Conservation (phyloP, 2,113 vertebrate species). For the Paedocypris sp. region DNA sequence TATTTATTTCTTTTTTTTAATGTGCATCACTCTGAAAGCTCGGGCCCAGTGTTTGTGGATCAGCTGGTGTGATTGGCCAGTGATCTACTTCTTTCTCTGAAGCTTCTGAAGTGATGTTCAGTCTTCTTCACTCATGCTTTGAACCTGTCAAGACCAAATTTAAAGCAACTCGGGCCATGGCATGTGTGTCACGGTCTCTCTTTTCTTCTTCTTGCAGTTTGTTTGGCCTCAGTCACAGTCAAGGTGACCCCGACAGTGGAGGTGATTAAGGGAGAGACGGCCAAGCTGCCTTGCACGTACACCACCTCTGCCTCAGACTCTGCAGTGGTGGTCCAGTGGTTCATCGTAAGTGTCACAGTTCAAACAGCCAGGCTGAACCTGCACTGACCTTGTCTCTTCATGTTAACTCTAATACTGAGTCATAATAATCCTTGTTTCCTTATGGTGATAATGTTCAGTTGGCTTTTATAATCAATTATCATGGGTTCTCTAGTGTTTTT, state of each 20-base stretch:
- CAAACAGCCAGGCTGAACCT: too few species aligned
- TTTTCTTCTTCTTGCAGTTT: constrained; percentile 44
- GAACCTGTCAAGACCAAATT: not conserved
- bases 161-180: not conserved
- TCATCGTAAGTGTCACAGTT: constrained; percentile 72
- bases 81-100: too few species aligned
- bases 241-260: constrained; percentile 49
- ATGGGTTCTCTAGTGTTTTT: too few species aligned
- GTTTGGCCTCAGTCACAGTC: constrained; percentile 46
- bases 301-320: not conserved
- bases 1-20: too few species aligned
- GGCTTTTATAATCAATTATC: too few species aligned
- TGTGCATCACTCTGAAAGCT: too few species aligned
- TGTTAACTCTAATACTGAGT: too few species aligned
- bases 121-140: not conserved
- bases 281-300: constrained; percentile 57
- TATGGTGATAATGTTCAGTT: too few species aligned
- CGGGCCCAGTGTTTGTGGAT: not conserved
- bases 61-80: constrained; percentile 4
- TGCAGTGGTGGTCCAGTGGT: constrained; percentile 60
- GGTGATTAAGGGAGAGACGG: constrained; percentile 48
- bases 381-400: too few species aligned
- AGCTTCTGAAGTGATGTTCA: not conserved
- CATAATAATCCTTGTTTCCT: too few species aligned
- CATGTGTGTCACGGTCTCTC: not conserved